Base-by-base conservation (phyloP, 2,113 vertebrate genomes). In the Silurus meridionalis region DNA sequence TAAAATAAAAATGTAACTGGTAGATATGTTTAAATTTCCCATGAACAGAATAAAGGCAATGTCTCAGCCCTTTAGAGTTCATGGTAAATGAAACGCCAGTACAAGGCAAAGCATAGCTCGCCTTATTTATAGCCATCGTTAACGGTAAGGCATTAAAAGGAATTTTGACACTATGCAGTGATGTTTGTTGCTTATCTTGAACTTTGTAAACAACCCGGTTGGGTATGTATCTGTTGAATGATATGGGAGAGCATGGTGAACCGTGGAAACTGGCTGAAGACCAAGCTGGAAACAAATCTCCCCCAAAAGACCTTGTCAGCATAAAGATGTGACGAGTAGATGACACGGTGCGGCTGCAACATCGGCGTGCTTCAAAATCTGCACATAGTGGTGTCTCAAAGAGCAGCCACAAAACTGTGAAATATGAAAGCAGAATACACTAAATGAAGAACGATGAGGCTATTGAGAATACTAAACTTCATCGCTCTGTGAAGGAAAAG, bases 391-490 rank as follows among this genome's bases (percentile, higher is more conserved):
- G 81, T 9, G 89, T 91, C 92, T 94, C 84, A 92, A 89, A 93
- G 92, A 94, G 92, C 91, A 92, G 93, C 93, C 92, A 91, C 93
- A 96, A 37, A 95, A 94, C 91, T 91, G 90, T 91, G 89, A 89
- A 94, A 92, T 93, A 94, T 92, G 94, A 94, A 94, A 95, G 92
- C 91, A 94, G 85, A 95, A 93, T 85, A 91, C 80, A 89, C 88
- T 92, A 94, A 95, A 95, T 94, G 88, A 91, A 91, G 88, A 95
- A 96, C 93, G 92, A 94, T 95, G 94, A 0, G 82, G 80, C 53
- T 48, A 89, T 91, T 90, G 87, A 87, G 90, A 91, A 92, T 91
- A 83, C 84, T 91, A 93, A 91, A 87, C 90, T 92, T 91, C 90
- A 93, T 66, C 86, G 84, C 87, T 75, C 58, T 57, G 82, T 64